These are phyloP conservation scores for Eumerus sabulonum DNA, from an alignment of 2,888 invertebrate genomes.

Conservation along the genomic window DNA sequence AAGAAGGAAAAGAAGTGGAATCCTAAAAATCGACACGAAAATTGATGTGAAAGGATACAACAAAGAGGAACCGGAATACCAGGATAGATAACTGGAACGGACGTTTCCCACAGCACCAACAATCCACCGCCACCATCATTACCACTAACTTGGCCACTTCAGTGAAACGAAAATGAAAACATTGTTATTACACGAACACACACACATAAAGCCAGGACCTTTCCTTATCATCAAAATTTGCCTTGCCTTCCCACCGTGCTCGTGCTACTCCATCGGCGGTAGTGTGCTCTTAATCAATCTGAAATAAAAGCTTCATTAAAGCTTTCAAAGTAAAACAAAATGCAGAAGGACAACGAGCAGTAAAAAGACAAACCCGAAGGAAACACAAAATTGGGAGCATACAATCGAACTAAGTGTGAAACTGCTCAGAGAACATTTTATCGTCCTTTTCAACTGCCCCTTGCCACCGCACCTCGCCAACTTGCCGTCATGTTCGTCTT, in stretches of 20 bases:
- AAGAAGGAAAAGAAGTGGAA: constrained; percentile 20
- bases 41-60: constrained; percentile 48
- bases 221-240: constrained; percentile 38
- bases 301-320: constrained; percentile 67
- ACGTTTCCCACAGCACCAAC: constrained; percentile 6
- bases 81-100: constrained; percentile 35
- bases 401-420: constrained; percentile 60
- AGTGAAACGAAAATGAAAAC: constrained; percentile 66
- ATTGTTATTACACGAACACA: constrained; percentile 46
- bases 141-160: constrained; percentile 26
- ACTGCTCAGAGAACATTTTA: constrained; percentile 46
- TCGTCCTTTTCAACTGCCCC: constrained; percentile 6
- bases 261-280: constrained; percentile 5
- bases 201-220: constrained; percentile 22
- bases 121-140: background rate
- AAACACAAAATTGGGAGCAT: constrained; percentile 15
- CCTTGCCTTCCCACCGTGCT: background rate
- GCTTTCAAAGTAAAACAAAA: constrained; percentile 58
- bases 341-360: constrained; percentile 13
- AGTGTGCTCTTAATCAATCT: constrained; percentile 62
- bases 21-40: constrained; percentile 63
- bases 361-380: background rate
- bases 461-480: background rate
- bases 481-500: constrained; percentile 10
- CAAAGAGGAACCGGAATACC: constrained; percentile 32